Base-by-base conservation (phyloP, 2,888 invertebrate species). In the Abrostola triplasia region DNA sequence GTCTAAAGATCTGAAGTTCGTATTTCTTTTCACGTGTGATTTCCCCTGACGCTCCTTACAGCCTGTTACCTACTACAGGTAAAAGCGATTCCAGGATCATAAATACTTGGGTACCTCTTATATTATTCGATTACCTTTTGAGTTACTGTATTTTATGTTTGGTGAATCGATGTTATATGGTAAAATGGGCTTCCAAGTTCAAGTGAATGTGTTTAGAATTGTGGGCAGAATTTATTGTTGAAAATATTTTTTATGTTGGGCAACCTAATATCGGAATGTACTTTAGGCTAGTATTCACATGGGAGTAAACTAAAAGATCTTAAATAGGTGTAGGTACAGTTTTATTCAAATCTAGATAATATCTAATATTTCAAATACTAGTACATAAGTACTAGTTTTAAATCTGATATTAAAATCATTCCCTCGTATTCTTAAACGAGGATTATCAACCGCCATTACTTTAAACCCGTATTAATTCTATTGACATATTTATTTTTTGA, bases 1-100 rank as follows among this genome's bases (percentile, higher is more conserved):
- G 66, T 54, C 55, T 58, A 7, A 60, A 65, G 24, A 54, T 60
- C 59, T 75, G 49, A 65, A 65, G 64, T 80, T 79, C 82, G 75
- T 82, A 83, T 86, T 84, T 81, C 85, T 86, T 86, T 87, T 88
- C 85, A 85, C 84, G 80, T 87, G 84, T 87, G 88, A 91, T 90
- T 91, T 91, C 91, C 91, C 90, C 70, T 66, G 88, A 82, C 84
- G 78, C 81, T 81, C 70, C 81, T 83, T 74, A 80, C 70, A 77
- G 76, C 62, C 70, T 69, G 77, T 67, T 67, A 73, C 64, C 48
- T 67, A 44, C 59, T 62, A 74, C 73, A 64, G 70, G 76, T 77
- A 66, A 66, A 72, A 73, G 74, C 74, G 75, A 70, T 73, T 67
- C 61, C 63, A 62, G 74, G 67, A 73, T 60, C 73, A 77, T 79